Conservation (phyloP, 92 coral and sea anemone genomes). For the Epizoanthus illoricatus region DNA sequence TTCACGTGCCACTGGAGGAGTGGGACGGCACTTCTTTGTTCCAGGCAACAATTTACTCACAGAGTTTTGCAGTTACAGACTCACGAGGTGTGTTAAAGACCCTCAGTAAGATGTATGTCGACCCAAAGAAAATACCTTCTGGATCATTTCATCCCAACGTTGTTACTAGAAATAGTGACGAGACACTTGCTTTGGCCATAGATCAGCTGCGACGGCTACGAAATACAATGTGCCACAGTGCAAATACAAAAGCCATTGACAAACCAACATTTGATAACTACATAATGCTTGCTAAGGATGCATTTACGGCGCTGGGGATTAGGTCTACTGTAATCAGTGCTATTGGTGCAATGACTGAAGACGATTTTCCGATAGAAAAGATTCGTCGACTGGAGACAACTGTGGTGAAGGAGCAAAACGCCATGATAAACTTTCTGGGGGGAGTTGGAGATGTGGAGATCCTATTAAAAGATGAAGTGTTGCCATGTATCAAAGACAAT, state of each 20-base stretch:
- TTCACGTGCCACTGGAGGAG: background rate
- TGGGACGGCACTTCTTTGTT: conserved; percentile 57
- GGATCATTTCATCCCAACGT: conserved; percentile 35
- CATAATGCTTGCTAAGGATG: background rate
- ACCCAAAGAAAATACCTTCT: conserved; percentile 19
- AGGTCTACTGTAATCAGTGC: too few relatives aligned
- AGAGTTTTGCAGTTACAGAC: conserved; percentile 34
- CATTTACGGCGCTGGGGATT: conserved; percentile 35
- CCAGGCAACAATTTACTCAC: conserved; percentile 45
- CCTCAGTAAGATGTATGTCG: conserved; percentile 23
- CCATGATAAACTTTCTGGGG: too few relatives aligned
- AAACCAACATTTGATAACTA: conserved; percentile 28
- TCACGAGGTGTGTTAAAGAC: background rate
- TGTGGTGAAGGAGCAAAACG: too few relatives aligned
- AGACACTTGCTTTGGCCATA: conserved; percentile 41
- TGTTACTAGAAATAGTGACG: conserved; percentile 16
- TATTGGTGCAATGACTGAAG: too few relatives aligned
- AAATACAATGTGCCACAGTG: conserved; percentile 34
- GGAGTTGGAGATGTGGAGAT: too few relatives aligned
- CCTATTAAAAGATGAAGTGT: too few relatives aligned
- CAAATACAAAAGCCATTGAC: conserved; percentile 17
- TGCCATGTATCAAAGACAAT: too few relatives aligned
- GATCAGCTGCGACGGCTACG: conserved; percentile 49
- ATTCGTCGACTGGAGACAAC: too few relatives aligned
- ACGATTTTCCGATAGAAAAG: too few relatives aligned